Evolutionary conservation across 2,113 vertebrate species (phyloP).

Genomic region (Pogonocichla stellata): DNA sequence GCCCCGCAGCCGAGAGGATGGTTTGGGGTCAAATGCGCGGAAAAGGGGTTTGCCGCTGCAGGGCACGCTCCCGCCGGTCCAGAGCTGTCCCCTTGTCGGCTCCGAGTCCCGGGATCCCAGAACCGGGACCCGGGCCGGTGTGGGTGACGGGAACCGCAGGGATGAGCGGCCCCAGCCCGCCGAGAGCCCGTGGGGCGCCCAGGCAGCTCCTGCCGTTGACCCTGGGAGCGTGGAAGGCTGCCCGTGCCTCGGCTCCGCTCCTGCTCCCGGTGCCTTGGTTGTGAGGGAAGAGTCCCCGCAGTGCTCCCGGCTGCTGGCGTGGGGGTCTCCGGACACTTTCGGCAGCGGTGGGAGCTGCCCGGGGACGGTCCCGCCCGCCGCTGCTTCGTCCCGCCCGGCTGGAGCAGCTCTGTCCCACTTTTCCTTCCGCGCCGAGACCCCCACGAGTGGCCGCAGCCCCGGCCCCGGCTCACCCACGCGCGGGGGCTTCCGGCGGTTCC

Average conservation of each 20-base stretch:
- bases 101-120: background rate
- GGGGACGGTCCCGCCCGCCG: background rate
- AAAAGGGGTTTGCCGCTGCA: background rate
- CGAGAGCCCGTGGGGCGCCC: background rate
- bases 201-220: background rate
- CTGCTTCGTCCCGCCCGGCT: background rate
- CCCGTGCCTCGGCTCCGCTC: background rate
- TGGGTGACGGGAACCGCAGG: too few species aligned
- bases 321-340: background rate
- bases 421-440: background rate
- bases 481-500: background rate
- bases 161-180: background rate
- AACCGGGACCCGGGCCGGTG: background rate
- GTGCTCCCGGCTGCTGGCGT: too few species aligned
- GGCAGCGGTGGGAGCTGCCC: background rate
- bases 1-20: background rate
- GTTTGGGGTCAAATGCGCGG: background rate
- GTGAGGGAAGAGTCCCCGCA: fast-evolving
- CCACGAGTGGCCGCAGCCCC: background rate
- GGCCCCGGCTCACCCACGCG: background rate
- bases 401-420: background rate
- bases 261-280: background rate
- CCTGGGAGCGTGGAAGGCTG: background rate
- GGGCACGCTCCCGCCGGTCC: background rate
- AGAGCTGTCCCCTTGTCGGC: background rate